These are phyloP conservation scores for Lagocephalus sceleratus DNA, from an alignment of 2,797 vertebrate species.

Conservation along the genomic window DNA sequence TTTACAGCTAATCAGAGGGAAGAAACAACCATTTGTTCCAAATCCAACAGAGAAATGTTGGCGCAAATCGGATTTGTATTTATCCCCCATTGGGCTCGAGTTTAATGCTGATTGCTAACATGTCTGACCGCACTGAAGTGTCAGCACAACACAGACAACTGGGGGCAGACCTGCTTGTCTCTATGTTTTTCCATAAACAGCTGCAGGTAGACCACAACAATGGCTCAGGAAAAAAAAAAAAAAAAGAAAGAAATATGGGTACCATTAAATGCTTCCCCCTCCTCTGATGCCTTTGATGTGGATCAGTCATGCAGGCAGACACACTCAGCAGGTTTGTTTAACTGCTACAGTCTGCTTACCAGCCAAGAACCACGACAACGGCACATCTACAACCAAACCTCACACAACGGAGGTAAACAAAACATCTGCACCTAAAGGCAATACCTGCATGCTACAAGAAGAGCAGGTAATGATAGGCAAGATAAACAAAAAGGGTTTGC, in stretches of 20 bases:
- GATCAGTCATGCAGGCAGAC: conserved; percentile 26
- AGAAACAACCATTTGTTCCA: conserved; percentile 30
- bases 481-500: no score
- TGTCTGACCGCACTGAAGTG: conserved; percentile 32
- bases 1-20: conserved; percentile 37
- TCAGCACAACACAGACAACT: conserved; percentile 45
- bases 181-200: conserved; percentile 62
- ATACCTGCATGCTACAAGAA: no score
- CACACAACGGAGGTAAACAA: no score
- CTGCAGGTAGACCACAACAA: conserved; percentile 52
- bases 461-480: no score
- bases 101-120: conserved; percentile 46
- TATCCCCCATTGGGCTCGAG: conserved; percentile 20
- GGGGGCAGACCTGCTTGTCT: conserved; percentile 16
- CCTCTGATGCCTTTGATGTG: conserved; percentile 13
- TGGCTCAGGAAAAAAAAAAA: conserved; percentile 22
- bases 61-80: conserved; percentile 52
- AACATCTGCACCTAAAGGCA: no score
- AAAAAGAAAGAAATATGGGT: conserved; percentile 36
- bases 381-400: no score
- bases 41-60: conserved; percentile 19
- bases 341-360: neutral
- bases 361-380: no score
- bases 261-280: conserved; percentile 20
- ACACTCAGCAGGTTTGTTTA: conserved; percentile 32